Evolutionary conservation across 2,797 vertebrate species (phyloP).

Genomic region (Pseudochirops corinnae): DNA sequence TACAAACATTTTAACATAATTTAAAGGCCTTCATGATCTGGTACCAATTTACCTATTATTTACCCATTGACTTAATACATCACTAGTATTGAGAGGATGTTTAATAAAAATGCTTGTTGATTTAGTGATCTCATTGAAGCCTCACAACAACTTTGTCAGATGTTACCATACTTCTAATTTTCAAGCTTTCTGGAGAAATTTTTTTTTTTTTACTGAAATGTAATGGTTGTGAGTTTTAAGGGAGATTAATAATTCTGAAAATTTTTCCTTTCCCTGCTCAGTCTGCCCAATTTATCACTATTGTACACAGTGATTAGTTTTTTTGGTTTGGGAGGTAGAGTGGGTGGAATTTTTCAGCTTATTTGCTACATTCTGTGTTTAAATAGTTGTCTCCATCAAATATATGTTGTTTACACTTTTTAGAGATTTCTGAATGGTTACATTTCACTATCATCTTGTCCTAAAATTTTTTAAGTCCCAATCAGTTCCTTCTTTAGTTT

Average conservation of each 20-base stretch:
- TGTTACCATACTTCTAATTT: background rate
- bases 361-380: background rate
- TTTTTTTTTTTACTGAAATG: background rate
- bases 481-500: background rate
- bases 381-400: background rate
- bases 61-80: too few species aligned
- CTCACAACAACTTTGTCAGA: background rate
- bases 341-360: background rate
- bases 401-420: background rate
- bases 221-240: background rate
- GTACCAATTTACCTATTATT: too few species aligned
- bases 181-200: background rate
- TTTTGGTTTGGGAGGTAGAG: too few species aligned
- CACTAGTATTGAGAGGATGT: too few species aligned
- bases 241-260: background rate
- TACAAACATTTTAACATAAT: too few species aligned
- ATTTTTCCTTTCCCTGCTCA: background rate
- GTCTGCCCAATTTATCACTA: background rate
- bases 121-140: too few species aligned
- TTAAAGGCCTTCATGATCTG: background rate
- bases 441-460: background rate
- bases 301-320: background rate
- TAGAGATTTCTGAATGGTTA: background rate
- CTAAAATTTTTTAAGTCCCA: background rate
- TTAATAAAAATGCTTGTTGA: too few species aligned